Percentiles rank a stretch among this genome's conserved stretches.
phyloP scores from a whole-genome alignment of 2,888 invertebrate genomes.

The Allacma fusca region DNA sequence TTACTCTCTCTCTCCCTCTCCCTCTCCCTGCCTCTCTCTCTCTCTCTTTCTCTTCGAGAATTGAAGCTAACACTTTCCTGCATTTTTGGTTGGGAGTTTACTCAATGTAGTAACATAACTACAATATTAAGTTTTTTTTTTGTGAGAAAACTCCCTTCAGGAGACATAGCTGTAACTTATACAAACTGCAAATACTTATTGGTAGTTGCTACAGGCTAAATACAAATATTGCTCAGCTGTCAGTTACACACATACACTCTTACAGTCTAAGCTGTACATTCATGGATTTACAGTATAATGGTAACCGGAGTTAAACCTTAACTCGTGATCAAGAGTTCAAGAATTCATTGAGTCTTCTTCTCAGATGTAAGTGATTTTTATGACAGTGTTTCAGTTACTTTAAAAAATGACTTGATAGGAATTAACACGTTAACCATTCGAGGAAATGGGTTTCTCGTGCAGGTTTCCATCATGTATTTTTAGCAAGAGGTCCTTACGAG shows the following conservation, averaged over 20 bases:
- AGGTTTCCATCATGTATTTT: background rate
- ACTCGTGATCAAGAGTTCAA: constrained; percentile 14
- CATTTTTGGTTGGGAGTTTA: too few species aligned
- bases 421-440: constrained; percentile 1
- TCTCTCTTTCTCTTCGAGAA: background rate
- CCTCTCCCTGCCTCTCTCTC: constrained; percentile 2
- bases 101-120: too few species aligned
- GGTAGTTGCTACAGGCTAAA: too few species aligned
- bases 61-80: too few species aligned
- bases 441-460: constrained; percentile 14
- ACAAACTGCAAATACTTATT: too few species aligned
- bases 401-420: background rate
- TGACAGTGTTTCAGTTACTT: background rate
- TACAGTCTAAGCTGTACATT: too few species aligned
- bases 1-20: background rate
- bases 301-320: background rate
- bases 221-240: too few species aligned
- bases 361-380: background rate
- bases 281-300: too few species aligned
- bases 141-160: too few species aligned
- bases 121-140: too few species aligned
- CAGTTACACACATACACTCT: too few species aligned
- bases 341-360: background rate
- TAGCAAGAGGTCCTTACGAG: background rate
- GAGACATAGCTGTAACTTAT: too few species aligned